Evolutionary conservation across 2,888 invertebrate genomes (phyloP), one percentile per base, ranked within the genome.

Genomic region (Poecilus cupreus): DNA sequence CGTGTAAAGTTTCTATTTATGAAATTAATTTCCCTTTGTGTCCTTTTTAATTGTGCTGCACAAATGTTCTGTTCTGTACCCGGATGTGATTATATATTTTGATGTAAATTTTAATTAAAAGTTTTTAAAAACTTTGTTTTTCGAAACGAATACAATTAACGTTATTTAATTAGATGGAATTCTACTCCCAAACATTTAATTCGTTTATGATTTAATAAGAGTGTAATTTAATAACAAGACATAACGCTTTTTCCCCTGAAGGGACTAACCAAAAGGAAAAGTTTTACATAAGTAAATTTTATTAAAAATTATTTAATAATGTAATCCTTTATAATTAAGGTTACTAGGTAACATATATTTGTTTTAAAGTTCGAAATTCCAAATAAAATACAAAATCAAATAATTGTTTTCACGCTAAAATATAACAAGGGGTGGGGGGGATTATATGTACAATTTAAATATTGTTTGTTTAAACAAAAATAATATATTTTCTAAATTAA

Each of bases 61-160:
- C 6, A 3, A 8, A 6, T 32, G 32, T 32, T 32, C 8, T 26
- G 26, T 26, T 26, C 5, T 32, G 32, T 32, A 2, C 0, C 32
- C 32, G 32, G 4, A 32, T 32, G 32, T 3, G 6, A 32, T 32
- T 26, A 24, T 5, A n/a, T 32, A 24, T 2, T 60, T 60, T 13
- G 13, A 60, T 60, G 5, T 6, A 51, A 32, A 32, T 4, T 57
- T 60, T 60, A 60, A 60, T 60, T 60, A 60, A 60, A 60, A 60
- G 10, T 60, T 60, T 60, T 60, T 26, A 2, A 24, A 24, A 57
- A 24, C 24, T 57, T 57, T 24, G 5, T 26, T 5, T 11, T 43
- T 43, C 43, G n/a, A 43, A 43, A 43, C n/a, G 43, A 26, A 60
- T 60, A 60, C 60, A 60, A 60, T 60, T 60, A 60, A 60, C 60